phyloP scores from a whole-genome alignment of 2,888 invertebrate genomes.

The Caenorhabditis sinica region DNA sequence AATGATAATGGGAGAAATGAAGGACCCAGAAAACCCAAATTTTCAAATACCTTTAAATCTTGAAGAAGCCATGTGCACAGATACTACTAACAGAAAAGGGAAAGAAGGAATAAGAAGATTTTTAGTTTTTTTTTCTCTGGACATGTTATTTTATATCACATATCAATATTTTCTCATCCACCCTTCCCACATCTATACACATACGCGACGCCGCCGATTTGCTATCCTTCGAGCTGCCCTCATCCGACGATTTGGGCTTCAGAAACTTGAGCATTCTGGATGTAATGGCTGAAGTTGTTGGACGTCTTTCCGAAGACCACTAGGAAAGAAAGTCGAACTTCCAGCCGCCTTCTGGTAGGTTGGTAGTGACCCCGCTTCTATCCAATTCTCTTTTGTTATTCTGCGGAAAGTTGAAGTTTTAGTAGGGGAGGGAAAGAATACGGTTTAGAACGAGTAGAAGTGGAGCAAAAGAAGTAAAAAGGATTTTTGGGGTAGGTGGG shows the following conservation, averaged over 20 bases:
- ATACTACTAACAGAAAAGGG: too few species aligned
- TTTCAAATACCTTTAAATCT: background rate
- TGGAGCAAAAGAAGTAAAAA: background rate
- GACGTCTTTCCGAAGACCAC: constrained; percentile 24
- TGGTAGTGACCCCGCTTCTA: background rate
- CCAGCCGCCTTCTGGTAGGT: background rate
- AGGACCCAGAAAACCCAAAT: background rate
- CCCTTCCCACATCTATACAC: too few species aligned
- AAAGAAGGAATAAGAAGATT: background rate
- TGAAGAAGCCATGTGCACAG: too few species aligned
- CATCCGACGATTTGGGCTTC: constrained; percentile 77
- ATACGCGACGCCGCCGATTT: constrained; percentile 74
- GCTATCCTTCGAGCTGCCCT: constrained; percentile 74
- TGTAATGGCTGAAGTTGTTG: constrained; percentile 10
- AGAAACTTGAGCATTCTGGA: constrained; percentile 79
- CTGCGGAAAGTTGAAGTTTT: background rate
- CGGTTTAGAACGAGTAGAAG: background rate
- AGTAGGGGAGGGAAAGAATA: background rate
- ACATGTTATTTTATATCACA: constrained; percentile 11
- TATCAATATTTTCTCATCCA: background rate
- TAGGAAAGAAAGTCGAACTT: background rate
- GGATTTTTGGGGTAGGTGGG: background rate
- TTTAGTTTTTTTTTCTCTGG: background rate
- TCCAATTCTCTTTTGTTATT: background rate
- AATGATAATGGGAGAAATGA: too few species aligned